Conservation (phyloP, 2,888 invertebrate genomes). For the Eristalinus sepulchralis region DNA sequence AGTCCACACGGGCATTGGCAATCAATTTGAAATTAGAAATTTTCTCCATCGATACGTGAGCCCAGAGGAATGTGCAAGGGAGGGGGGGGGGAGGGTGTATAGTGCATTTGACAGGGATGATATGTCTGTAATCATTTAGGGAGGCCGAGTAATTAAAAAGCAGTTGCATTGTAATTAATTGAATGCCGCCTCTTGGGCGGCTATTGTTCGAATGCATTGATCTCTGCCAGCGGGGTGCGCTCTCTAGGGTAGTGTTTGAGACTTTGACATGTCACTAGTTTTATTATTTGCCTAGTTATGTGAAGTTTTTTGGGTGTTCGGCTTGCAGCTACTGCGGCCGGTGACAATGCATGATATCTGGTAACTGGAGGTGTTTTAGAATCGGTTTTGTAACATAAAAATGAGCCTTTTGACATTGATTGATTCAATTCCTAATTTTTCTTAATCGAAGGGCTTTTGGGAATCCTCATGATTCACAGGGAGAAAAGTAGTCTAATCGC, state of each 20-base stretch:
- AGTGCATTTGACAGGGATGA: conserved; percentile 47
- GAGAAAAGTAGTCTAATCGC: too few species aligned
- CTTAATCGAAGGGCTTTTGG: too few species aligned
- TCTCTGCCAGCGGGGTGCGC: neutral
- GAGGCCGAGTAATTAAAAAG: conserved; percentile 60
- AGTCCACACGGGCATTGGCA: conserved; percentile 24
- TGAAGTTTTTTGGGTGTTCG: neutral
- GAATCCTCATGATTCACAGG: too few species aligned
- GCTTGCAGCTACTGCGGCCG: neutral
- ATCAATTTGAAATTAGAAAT: conserved; percentile 69
- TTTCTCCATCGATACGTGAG: conserved; percentile 25
- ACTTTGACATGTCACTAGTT: neutral
- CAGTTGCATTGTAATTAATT: conserved; percentile 36
- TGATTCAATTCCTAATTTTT: too few species aligned
- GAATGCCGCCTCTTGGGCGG: neutral
- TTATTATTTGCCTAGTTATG: neutral
- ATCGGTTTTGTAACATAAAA: too few species aligned
- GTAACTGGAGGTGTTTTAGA: too few species aligned
- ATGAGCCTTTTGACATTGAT: too few species aligned
- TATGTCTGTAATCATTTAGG: conserved; percentile 54
- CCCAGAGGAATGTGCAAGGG: neutral
- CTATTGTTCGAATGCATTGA: conserved; percentile 1
- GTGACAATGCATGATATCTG: neutral
- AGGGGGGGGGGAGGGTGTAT: neutral
- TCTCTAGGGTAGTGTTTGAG: neutral